Evolutionary conservation across 2,888 invertebrate species (phyloP).

Genomic region (Candidula unifasciata): DNA sequence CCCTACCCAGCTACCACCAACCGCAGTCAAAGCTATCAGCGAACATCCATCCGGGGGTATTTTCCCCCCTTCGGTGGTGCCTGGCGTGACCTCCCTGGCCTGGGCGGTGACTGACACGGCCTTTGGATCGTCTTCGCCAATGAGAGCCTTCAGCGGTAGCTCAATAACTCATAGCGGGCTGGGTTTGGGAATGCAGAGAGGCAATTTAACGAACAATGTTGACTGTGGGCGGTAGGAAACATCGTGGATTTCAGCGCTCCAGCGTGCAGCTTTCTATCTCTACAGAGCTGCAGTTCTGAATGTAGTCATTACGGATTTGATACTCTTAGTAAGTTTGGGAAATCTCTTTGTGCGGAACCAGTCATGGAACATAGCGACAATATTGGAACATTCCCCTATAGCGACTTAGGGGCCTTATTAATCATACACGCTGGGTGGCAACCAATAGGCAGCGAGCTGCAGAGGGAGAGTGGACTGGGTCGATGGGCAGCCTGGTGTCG

Average conservation of each 20-base stretch:
- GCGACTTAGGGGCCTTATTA: neutral
- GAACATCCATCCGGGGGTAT: neutral
- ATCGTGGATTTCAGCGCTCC: neutral
- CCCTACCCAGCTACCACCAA: constrained; percentile 32
- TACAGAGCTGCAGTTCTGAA: neutral
- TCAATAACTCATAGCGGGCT: neutral
- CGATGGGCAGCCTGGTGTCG: neutral
- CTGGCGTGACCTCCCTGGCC: constrained; percentile 33
- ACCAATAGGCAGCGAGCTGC: neutral
- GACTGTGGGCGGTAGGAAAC: constrained; percentile 20
- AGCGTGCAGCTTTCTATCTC: neutral
- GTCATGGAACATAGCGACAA: neutral
- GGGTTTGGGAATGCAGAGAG: neutral
- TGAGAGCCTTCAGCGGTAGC: neutral
- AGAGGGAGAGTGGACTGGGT: neutral
- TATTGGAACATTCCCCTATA: neutral
- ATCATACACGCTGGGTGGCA: neutral
- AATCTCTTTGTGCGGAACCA: neutral
- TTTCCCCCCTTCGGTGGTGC: constrained; percentile 16
- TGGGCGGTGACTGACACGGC: constrained; percentile 28
- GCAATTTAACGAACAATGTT: neutral
- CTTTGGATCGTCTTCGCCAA: constrained; percentile 4
- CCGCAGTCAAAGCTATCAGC: constrained; percentile 4
- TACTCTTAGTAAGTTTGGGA: neutral
- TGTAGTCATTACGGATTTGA: neutral